phyloP scores from a whole-genome alignment of 2,797 vertebrate species.

The Babyrousa celebensis region DNA sequence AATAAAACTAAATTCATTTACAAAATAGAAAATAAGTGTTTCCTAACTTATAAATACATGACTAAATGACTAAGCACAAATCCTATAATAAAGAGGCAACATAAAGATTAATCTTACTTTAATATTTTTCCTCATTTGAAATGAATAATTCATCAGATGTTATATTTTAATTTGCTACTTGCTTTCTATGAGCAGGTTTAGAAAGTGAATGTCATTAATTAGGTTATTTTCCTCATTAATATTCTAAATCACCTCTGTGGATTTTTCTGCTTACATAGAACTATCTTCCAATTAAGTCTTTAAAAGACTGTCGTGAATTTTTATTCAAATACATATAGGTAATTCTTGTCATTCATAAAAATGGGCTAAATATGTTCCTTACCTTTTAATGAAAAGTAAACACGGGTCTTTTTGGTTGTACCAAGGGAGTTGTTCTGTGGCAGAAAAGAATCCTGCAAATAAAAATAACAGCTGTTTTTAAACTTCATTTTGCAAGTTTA shows the following conservation, averaged over 20 bases:
- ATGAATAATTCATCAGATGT: constrained; percentile 54
- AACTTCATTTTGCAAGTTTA: constrained; percentile 73
- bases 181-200: constrained; percentile 57
- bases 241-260: constrained; percentile 63
- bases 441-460: constrained; percentile 81
- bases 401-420: constrained; percentile 78
- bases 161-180: constrained; percentile 53
- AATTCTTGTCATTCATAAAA: constrained; percentile 74
- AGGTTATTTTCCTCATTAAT: constrained; percentile 65
- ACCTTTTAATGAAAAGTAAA: constrained; percentile 84
- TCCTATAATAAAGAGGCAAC: constrained; percentile 45
- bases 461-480: constrained; percentile 78
- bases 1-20: constrained; percentile 68
- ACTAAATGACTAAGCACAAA: constrained; percentile 69
- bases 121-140: constrained; percentile 66
- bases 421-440: constrained; percentile 78
- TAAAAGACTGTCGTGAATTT: constrained; percentile 61
- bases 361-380: constrained; percentile 73
- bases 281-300: constrained; percentile 59
- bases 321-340: constrained; percentile 60
- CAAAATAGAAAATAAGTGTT: constrained; percentile 44
- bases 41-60: constrained; percentile 64
- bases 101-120: constrained; percentile 56
- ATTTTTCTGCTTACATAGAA: constrained; percentile 67
- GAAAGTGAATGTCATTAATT: constrained; percentile 35